These are phyloP conservation scores for Musca vetustissima DNA, from an alignment of 1,140 invertebrate species.

Conservation along the genomic window DNA sequence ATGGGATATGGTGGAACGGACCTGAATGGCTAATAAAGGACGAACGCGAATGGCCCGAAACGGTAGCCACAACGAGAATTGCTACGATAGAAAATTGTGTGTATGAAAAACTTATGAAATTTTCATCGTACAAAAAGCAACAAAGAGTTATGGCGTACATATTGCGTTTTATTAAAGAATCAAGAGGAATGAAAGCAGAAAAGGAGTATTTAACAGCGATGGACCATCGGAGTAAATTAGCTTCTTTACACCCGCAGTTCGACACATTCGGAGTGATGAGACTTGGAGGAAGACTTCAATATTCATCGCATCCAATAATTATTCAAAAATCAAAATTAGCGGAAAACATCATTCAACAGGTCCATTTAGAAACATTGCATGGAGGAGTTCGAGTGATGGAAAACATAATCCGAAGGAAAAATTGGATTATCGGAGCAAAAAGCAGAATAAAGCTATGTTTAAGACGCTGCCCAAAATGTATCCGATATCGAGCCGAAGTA, in stretches of 20 bases:
- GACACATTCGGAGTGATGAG: conserved; percentile 32
- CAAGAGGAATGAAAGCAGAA: conserved; percentile 2
- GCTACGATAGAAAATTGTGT: too few species aligned
- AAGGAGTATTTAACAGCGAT: background rate
- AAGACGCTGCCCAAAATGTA: too few species aligned
- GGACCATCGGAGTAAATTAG: background rate
- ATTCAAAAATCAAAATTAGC: background rate
- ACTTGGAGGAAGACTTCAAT: conserved; percentile 36
- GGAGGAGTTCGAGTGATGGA: conserved; percentile 20
- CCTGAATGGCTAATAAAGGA: background rate
- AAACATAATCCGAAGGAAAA: background rate
- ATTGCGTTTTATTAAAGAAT: too few species aligned
- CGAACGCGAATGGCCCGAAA: conserved; percentile 5
- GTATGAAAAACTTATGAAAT: too few species aligned
- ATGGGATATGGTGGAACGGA: background rate
- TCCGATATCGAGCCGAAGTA: too few species aligned
- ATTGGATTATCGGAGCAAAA: conserved; percentile 19
- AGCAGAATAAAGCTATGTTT: conserved; percentile 21
- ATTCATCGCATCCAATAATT: conserved; percentile 10
- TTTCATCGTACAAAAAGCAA: too few species aligned
- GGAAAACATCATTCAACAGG: background rate
- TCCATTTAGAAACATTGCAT: conserved; percentile 1
- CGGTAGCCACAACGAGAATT: too few species aligned
- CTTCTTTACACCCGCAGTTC: conserved; percentile 29
- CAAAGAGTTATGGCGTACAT: too few species aligned